Conservation (phyloP, 2,888 invertebrate species). For the Rotaria sp. region DNA sequence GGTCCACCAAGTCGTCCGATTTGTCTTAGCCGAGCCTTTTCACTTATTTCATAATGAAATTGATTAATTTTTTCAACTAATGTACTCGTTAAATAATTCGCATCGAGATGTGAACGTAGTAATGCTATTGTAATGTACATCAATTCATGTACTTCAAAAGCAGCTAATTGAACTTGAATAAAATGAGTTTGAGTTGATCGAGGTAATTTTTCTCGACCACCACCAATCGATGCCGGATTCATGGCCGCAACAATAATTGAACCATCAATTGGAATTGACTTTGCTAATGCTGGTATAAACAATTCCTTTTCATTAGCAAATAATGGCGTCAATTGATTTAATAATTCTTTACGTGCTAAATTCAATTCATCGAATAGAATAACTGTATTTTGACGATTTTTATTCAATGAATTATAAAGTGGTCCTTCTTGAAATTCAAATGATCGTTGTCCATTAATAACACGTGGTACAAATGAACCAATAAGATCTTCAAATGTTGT, state of each 20-base stretch:
- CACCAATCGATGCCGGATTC: slow-evolving; percentile 6
- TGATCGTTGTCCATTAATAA: neutral
- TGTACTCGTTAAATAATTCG: neutral
- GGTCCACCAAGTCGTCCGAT: neutral
- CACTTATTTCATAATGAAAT: neutral
- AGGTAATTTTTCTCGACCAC: neutral
- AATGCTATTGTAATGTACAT: neutral
- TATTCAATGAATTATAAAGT: neutral
- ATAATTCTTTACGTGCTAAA: neutral
- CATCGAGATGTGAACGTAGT: neutral
- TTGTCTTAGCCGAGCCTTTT: neutral
- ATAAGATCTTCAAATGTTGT: slow-evolving; percentile 20
- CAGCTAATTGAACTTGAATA: neutral
- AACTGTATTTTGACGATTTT: slow-evolving; percentile 1
- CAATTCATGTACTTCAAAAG: neutral
- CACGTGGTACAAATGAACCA: slow-evolving; percentile 18
- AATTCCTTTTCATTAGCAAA: neutral
- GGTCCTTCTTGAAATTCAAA: slow-evolving; percentile 18
- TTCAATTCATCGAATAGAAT: slow-evolving; percentile 10
- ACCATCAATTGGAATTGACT: neutral
- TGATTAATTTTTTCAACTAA: neutral
- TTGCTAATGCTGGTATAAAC: slow-evolving; percentile 4
- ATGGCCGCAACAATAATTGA: neutral
- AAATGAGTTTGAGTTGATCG: neutral
- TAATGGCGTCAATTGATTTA: slow-evolving; percentile 2